Evolutionary conservation across 2,113 vertebrate genomes (phyloP), one percentile per base, ranked within the genome.

Genomic region (Aleadryas rufinucha): DNA sequence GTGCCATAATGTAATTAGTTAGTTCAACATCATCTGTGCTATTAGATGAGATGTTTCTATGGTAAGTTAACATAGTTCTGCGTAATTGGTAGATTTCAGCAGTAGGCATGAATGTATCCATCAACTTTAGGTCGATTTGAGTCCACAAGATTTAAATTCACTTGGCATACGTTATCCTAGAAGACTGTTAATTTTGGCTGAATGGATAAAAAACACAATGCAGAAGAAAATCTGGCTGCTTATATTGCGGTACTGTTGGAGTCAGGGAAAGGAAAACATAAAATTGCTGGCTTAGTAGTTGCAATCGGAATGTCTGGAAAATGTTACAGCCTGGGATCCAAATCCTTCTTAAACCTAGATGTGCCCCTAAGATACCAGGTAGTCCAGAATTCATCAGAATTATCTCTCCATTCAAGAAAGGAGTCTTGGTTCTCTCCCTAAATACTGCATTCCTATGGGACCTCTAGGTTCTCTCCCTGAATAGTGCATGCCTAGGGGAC

Each of bases 1-100:
- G 96, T 97, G 95, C 96, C 96, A 97, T 96, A 97, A 97, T 97
- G 96, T 96, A 96, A 97, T 97, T 97, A 97, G 96, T 96, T 96
- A 96, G 93, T 96, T 96, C 96, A 96, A 95, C 96, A 96, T 97
- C 96, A 94, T 96, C 95, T 96, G 95, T 93, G 95, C 96, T 96
- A 97, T 97, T 96, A 97, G 95, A 96, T 96, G 96, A 97, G 95
- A 96, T 96, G 93, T 96, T 96, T 96, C 95, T 97, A 96, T 96
- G 96, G 93, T 96, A 97, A 97, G 96, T 96, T 97, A 96, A 92
- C 95, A 75, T 94, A 97, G 90, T 96, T 94, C 88, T 89, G 86
- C 90, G 88, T 96, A 97, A 96, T 94, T 95, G 95, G 95, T 97
- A 92, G 93, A 96, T 97, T 96, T 96, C 95, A 92, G 95, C 95